Conservation (phyloP, 2,888 invertebrate species). For the Acleris laterana region DNA sequence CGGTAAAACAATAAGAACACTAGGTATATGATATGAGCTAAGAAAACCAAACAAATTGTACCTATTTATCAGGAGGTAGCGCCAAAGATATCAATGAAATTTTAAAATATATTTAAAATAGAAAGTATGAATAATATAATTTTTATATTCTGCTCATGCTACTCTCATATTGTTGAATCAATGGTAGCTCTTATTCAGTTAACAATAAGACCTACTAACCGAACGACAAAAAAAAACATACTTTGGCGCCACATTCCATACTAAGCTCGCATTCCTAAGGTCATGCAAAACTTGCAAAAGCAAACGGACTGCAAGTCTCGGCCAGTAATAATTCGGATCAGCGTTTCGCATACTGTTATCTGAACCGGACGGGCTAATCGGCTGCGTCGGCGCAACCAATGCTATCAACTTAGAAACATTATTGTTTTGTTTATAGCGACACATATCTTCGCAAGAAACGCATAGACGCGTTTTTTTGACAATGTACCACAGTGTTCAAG, state of each 20-base stretch:
- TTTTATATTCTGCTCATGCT: too few species aligned
- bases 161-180: too few species aligned
- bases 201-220: background rate
- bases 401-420: conserved; percentile 61
- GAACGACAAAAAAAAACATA: background rate
- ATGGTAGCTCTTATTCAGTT: background rate
- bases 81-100: too few species aligned
- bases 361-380: conserved; percentile 78
- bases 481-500: too few species aligned
- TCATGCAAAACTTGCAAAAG: conserved; percentile 5
- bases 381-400: conserved; percentile 66
- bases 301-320: conserved; percentile 38
- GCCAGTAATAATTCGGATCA: conserved; percentile 69
- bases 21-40: too few species aligned
- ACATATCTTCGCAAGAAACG: background rate
- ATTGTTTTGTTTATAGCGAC: conserved; percentile 20
- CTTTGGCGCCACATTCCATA: background rate
- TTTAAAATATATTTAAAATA: too few species aligned
- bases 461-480: background rate
- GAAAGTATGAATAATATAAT: too few species aligned
- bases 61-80: too few species aligned
- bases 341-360: conserved; percentile 76
- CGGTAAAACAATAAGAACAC: too few species aligned
- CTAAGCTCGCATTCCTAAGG: conserved; percentile 3
- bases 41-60: too few species aligned